A percentile compares a stretch with the other conserved stretches of the same genome.
phyloP scores from a whole-genome alignment of 2,888 invertebrate species.

The Phyto melanocephala region DNA sequence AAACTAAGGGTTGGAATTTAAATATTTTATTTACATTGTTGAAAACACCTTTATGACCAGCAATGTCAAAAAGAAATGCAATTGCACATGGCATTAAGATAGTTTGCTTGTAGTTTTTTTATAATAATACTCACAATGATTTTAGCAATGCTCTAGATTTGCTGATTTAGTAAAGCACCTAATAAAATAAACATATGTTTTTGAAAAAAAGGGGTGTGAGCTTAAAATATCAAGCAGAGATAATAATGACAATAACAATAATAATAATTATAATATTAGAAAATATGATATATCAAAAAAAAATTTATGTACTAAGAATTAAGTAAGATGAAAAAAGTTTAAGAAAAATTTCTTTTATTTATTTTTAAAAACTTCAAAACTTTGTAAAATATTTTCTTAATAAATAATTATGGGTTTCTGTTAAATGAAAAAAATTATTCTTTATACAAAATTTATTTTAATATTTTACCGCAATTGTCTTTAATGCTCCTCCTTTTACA shows the following conservation, averaged over 20 bases:
- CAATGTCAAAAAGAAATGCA: constrained; percentile 2
- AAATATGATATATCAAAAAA: too few species aligned
- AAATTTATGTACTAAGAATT: too few species aligned
- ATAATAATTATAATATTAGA: not conserved
- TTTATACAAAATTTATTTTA: not conserved
- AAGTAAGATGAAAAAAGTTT: not conserved
- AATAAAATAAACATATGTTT: not conserved
- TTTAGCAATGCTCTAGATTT: constrained; percentile 8
- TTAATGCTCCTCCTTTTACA: constrained; percentile 55
- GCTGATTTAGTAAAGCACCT: not conserved
- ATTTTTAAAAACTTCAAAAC: not conserved
- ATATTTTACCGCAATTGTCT: not conserved
- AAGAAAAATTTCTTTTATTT: not conserved
- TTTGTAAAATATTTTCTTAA: too few species aligned
- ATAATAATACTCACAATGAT: not conserved
- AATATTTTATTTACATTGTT: constrained; percentile 25
- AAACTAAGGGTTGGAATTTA: constrained; percentile 54
- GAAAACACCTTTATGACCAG: not conserved
- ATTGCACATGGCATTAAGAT: constrained; percentile 36
- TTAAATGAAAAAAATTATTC: not conserved
- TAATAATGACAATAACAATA: not conserved
- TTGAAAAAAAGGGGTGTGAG: not conserved
- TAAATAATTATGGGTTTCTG: too few species aligned
- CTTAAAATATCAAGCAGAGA: not conserved
- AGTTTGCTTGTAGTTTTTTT: not conserved